These are phyloP conservation scores for Nicator chloris DNA, from an alignment of 2,113 vertebrate genomes.

Conservation along the genomic window DNA sequence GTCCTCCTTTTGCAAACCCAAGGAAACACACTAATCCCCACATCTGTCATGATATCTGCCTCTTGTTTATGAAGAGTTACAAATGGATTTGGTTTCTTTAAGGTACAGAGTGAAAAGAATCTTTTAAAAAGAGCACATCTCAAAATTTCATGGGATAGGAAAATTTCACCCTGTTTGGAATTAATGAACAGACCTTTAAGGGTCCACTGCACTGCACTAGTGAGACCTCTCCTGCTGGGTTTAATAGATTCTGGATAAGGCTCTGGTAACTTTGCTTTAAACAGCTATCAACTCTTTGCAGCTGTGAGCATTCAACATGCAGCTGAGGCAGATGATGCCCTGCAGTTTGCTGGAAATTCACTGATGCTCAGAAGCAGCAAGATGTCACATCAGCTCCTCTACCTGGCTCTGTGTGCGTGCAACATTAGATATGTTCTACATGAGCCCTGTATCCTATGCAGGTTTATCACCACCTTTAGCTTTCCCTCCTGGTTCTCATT, in stretches of 20 bases:
- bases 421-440: not conserved
- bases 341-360: not conserved
- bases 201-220: not conserved
- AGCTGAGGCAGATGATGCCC: not conserved
- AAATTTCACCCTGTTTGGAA: not conserved
- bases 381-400: not conserved
- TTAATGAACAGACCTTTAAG: not conserved
- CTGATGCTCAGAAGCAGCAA: not conserved
- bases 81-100: not conserved
- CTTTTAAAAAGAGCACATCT: not conserved
- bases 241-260: not conserved
- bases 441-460: fast-evolving
- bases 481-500: not conserved
- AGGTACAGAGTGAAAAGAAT: not conserved
- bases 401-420: not conserved
- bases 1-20: not conserved
- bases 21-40: not conserved
- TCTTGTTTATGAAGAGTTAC: not conserved
- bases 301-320: not conserved
- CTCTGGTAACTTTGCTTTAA: not conserved
- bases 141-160: not conserved
- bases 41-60: not conserved
- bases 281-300: not conserved
- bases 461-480: not conserved
- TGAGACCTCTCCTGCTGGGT: not conserved